phyloP scores from a whole-genome alignment of 2,888 invertebrate species.

The Eurois occulta region DNA sequence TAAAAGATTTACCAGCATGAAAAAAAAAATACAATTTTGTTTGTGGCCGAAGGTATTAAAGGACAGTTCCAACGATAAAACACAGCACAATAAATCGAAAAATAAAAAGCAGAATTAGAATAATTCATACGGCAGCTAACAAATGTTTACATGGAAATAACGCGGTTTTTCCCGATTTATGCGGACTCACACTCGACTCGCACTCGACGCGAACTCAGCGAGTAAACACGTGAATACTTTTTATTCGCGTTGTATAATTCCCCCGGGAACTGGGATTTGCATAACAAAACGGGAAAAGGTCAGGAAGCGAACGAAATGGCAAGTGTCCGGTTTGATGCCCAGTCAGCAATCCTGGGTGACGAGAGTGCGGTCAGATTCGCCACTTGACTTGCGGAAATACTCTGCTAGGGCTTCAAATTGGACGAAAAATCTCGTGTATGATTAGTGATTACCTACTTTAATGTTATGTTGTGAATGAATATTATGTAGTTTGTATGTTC shows the following conservation, averaged over 20 bases:
- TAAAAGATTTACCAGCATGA: too few relatives aligned
- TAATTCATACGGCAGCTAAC: conserved; percentile 63
- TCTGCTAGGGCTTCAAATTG: conserved; percentile 28
- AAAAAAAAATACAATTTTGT: conserved; percentile 1
- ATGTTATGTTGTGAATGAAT: neutral
- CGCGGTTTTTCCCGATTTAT: conserved; percentile 83
- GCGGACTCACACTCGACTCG: conserved; percentile 86
- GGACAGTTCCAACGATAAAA: conserved; percentile 8
- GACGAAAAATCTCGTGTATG: too few relatives aligned
- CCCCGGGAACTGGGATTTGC: conserved; percentile 87
- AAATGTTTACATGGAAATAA: conserved; percentile 75
- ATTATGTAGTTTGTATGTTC: neutral
- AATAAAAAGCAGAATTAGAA: conserved; percentile 52
- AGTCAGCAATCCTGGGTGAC: conserved; percentile 84
- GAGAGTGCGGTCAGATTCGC: conserved; percentile 69
- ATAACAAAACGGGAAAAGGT: conserved; percentile 90
- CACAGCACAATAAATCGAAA: conserved; percentile 35
- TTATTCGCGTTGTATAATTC: conserved; percentile 89
- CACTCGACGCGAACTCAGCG: conserved; percentile 86
- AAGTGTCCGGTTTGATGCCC: conserved; percentile 88
- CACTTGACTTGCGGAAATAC: conserved; percentile 70
- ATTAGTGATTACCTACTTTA: neutral
- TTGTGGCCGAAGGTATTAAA: neutral
- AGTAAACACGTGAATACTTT: conserved; percentile 89
- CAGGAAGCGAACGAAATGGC: conserved; percentile 90